Conservation (phyloP, 2,113 vertebrate genomes). For the Rhipidura dahli region DNA sequence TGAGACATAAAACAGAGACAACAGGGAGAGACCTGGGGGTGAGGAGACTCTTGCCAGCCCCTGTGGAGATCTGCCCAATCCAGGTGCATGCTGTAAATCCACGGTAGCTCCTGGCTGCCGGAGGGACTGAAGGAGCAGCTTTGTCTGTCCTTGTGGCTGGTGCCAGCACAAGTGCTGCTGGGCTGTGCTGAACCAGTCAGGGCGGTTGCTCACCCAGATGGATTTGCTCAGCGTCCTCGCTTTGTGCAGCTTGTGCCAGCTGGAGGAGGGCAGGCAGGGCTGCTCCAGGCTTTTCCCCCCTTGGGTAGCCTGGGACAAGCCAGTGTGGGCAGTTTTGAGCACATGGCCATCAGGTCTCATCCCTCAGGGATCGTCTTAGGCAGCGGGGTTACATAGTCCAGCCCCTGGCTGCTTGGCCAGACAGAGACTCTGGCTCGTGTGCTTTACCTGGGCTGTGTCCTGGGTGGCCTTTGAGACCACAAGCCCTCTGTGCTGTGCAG, state of each 20-base stretch:
- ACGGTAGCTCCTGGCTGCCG: background rate
- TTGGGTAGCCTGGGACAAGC: background rate
- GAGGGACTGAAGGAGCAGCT: background rate
- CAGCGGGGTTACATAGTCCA: background rate
- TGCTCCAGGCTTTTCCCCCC: background rate
- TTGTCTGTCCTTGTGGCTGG: background rate
- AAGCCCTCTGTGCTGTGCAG: background rate
- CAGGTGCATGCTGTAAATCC: accelerated
- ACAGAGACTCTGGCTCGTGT: background rate
- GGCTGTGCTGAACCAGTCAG: background rate
- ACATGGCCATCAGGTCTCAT: accelerated
- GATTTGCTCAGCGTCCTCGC: accelerated
- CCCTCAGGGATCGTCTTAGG: background rate
- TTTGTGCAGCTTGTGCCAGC: background rate
- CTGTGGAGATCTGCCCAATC: accelerated
- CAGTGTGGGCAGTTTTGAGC: background rate
- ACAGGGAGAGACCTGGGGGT: background rate
- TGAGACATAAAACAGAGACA: background rate
- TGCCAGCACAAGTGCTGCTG: background rate
- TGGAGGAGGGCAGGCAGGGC: background rate
- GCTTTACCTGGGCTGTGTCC: background rate
- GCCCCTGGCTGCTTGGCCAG: background rate
- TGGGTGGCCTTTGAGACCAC: background rate
- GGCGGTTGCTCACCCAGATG: background rate
- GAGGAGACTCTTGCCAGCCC: background rate